Evolutionary conservation across 2,113 vertebrate species (phyloP).

Genomic region (Bufo bufo): DNA sequence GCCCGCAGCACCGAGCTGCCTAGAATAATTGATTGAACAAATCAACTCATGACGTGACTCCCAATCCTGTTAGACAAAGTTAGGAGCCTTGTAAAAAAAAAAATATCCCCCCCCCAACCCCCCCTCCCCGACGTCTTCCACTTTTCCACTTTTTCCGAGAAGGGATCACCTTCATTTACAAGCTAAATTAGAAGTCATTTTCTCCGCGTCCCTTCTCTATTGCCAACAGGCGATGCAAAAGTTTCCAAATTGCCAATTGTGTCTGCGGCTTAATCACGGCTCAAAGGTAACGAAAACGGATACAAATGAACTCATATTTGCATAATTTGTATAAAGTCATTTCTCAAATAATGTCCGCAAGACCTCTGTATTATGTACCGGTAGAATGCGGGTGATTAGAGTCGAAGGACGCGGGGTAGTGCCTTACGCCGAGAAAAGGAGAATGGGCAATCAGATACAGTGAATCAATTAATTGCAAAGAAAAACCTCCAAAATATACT

Average conservation of each 20-base stretch:
- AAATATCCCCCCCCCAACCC: background rate
- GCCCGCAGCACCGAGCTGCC: constrained; percentile 32
- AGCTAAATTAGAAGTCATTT: constrained; percentile 19
- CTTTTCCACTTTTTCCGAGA: too few species aligned
- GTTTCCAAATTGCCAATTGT: constrained; percentile 5
- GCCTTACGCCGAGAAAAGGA: too few species aligned
- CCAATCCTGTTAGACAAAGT: background rate
- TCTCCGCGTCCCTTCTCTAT: background rate
- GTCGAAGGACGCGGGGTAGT: too few species aligned
- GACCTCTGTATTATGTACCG: background rate
- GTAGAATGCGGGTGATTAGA: background rate
- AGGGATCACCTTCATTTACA: constrained; percentile 9
- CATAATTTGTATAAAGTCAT: background rate
- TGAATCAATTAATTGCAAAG: too few species aligned
- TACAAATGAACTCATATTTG: background rate
- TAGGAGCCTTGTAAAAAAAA: constrained; percentile 8
- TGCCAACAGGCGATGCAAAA: constrained; percentile 13
- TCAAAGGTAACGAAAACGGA: background rate
- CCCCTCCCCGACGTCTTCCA: background rate
- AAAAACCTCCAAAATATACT: too few species aligned
- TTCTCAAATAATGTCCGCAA: background rate
- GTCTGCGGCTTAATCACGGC: constrained; percentile 27
- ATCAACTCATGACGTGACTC: constrained; percentile 35
- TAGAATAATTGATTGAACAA: constrained; percentile 51
- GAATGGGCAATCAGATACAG: too few species aligned